Evolutionary conservation across 2,888 invertebrate species (phyloP), one percentile per base, ranked within the genome.

Genomic region (Penaeus monodon): DNA sequence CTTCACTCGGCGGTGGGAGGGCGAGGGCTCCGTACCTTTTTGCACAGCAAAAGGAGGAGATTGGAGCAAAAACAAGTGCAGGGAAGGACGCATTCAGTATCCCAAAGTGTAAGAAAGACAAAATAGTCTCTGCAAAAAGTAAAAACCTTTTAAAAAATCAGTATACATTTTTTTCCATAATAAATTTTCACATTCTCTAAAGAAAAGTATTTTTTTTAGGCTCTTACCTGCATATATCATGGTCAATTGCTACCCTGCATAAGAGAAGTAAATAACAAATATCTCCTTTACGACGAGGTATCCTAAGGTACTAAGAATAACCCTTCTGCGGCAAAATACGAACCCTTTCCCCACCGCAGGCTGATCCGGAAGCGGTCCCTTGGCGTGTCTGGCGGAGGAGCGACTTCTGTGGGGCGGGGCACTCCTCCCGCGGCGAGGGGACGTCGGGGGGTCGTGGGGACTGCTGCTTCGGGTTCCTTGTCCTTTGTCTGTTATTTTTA

Each of bases 401-500:
- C n/a, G 14, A 77, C 57, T 4, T n/a, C 6, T 3, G n/a, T 20
- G 57, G 77, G 27, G 8, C 24, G 22, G 44, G 29, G 49, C 49
- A 6, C 20, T 49, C n/a, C 77, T 49, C 14, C 14, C 17, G 24
- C 8, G 49, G 27, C 27, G 57, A 77, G n/a, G 57, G n/a, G 27
- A 49, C 49, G 12, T 38, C n/a, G 38, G 14, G 27, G 49, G 76
- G n/a, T 77, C n/a, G 57, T 20, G 27, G 22, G 1, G 17, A 27
- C 57, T 77, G 24, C n/a, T 77, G 1, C 77, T 77, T 77, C n/a
- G 27, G 77, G 24, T 24, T 77, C 57, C 4, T 77, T 27, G 27
- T 74, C 74, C 33, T n/a, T 77, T n/a, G 57, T 27, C 77, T 77
- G 77, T 77, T n/a, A 49, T 49, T n/a, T 10, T 73, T 57, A 77